phyloP scores from a whole-genome alignment of 2,888 invertebrate genomes.

The Andricus curvator region DNA sequence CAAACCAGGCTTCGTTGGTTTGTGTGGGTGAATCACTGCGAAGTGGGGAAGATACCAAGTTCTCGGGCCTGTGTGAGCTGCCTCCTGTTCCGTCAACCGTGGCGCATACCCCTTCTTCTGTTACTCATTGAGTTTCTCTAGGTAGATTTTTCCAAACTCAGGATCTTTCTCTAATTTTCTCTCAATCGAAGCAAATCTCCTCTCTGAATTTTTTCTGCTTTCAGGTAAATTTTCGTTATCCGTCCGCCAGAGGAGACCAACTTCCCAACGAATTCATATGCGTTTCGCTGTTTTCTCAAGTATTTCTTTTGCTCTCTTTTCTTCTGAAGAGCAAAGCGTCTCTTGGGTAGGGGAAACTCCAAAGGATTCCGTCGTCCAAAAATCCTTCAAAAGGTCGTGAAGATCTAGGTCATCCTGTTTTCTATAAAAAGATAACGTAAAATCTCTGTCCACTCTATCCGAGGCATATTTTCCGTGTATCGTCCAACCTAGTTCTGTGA shows the following conservation, averaged over 20 bases:
- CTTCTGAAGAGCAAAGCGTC: not conserved
- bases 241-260: too few species aligned
- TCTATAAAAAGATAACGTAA: not conserved
- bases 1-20: conserved; percentile 58
- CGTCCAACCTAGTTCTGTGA: too few species aligned
- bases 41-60: conserved; percentile 48
- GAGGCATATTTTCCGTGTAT: conserved; percentile 12
- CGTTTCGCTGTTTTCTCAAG: not conserved
- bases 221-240: too few species aligned
- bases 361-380: conserved; percentile 22
- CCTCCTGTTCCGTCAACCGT: conserved; percentile 46
- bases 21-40: too few species aligned
- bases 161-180: too few species aligned
- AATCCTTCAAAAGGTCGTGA: conserved; percentile 2
- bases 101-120: conserved; percentile 55
- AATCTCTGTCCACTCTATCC: too few species aligned
- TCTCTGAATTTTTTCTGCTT: too few species aligned
- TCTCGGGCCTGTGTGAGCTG: conserved; percentile 26
- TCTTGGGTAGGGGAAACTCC: not conserved
- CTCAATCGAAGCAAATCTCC: too few species aligned
- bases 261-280: too few species aligned
- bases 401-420: not conserved
- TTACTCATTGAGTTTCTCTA: conserved; percentile 54
- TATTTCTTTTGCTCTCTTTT: not conserved
- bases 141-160: too few species aligned